A percentile compares a stretch with the other conserved stretches of the same genome.
Evolutionary conservation across 2,797 vertebrate species (phyloP).

Genomic region (Sebastes cheni): DNA sequence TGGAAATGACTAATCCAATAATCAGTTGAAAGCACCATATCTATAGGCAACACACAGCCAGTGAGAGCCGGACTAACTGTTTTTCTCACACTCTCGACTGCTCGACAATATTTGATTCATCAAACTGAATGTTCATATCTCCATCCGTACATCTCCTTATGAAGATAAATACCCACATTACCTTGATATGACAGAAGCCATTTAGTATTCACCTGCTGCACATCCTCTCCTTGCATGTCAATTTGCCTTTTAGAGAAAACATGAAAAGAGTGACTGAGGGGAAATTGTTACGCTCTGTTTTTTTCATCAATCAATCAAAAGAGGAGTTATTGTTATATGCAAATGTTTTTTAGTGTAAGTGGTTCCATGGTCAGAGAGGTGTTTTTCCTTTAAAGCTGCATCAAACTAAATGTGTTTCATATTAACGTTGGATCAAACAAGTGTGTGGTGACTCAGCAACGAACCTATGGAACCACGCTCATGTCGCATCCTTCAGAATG

Average conservation of each 20-base stretch:
- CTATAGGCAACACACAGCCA: slow-evolving; percentile 24
- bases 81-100: background rate
- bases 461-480: background rate
- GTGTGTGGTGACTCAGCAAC: background rate
- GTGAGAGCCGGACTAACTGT: slow-evolving; percentile 1
- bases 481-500: background rate
- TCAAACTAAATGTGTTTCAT: background rate
- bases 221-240: background rate
- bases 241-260: slow-evolving; percentile 36
- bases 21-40: slow-evolving; percentile 40
- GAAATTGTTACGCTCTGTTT: slow-evolving; percentile 11
- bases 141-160: background rate
- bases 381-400: background rate
- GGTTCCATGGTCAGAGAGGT: slow-evolving; percentile 2
- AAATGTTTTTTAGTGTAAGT: slow-evolving; percentile 30
- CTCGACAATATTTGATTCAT: background rate
- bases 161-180: background rate
- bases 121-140: slow-evolving; percentile 1
- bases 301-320: slow-evolving; percentile 10
- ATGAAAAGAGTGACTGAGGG: slow-evolving; percentile 11
- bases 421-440: background rate
- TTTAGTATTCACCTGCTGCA: background rate
- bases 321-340: slow-evolving; percentile 44
- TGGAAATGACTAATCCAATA: slow-evolving; percentile 63
- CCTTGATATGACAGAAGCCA: background rate